A percentile compares a stretch with the other conserved stretches of the same genome.
These are phyloP conservation scores for Reticulitermes speratus DNA, from an alignment of 1,140 invertebrate genomes.

Conservation along the genomic window DNA sequence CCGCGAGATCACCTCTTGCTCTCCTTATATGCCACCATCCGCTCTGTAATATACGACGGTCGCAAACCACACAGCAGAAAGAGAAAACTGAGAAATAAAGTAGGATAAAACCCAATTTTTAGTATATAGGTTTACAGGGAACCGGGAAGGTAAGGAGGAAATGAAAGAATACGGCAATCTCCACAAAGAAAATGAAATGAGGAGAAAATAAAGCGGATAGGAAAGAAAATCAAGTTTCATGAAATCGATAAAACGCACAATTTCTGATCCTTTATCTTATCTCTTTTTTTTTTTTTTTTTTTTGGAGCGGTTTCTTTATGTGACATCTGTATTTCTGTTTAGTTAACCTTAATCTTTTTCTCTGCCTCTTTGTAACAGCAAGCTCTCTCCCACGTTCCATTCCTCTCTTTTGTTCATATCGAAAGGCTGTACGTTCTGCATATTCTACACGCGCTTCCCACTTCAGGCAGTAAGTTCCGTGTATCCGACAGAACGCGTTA, in stretches of 20 bases:
- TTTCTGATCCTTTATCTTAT: background rate
- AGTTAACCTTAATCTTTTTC: background rate
- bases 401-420: background rate
- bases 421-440: background rate
- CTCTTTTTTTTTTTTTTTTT: background rate
- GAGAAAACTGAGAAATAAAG: background rate
- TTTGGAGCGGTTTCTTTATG: conserved; percentile 7
- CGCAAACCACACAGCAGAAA: conserved; percentile 20
- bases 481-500: background rate
- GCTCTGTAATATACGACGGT: conserved; percentile 22
- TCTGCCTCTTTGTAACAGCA: background rate
- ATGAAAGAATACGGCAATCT: conserved; percentile 30
- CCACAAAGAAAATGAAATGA: conserved; percentile 26
- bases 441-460: background rate
- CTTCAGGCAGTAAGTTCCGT: background rate
- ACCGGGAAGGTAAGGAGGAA: background rate
- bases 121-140: conserved; percentile 2
- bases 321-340: background rate
- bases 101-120: conserved; percentile 27
- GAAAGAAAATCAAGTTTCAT: conserved; percentile 23
- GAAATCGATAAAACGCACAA: conserved; percentile 30
- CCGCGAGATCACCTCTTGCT: background rate
- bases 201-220: conserved; percentile 22
- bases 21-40: background rate
- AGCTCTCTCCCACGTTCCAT: background rate